Base-by-base conservation (phyloP, 2,888 invertebrate species). In the Aspidapion aeneum region DNA sequence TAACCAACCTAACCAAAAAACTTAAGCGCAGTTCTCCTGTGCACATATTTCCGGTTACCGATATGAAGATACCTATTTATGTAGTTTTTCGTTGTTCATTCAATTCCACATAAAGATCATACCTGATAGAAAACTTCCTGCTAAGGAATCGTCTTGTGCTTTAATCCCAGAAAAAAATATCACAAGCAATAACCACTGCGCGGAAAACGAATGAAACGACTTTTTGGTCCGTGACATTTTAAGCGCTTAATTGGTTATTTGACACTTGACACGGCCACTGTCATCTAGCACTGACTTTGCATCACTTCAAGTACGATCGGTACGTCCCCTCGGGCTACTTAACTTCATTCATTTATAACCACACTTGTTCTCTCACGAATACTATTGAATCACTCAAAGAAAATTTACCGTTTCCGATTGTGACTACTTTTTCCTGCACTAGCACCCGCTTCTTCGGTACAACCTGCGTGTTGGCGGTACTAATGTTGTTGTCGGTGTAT, bases 91-190 rank as follows among this genome's bases (percentile, higher is more conserved):
- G n/a, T n/a, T n/a, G n/a, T n/a, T n/a, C n/a, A n/a, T n/a, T n/a
- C n/a, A n/a, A n/a, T n/a, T n/a, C n/a, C n/a, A n/a, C n/a, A n/a
- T n/a, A n/a, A n/a, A 66, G 59, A 63, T 68, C 69, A 54, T 83
- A 92, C 92, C 92, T 80, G 92, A 91, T 62, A 93, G 82, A 79
- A 93, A 90, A 75, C 91, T 91, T 74, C 91, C 90, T 66, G 92
- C 90, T 75, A 93, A 83, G 58, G 91, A 91, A 72, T 92, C 93
- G 77, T 91, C 91, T 81, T 89, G 84, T 67, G 80, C 77, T 66
- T 71, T 69, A 68, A 75, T 77, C 71, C 73, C 73, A 63, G 70
- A 66, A 65, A 72, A 63, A 65, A 75, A 61, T 55, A 65, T 49
- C 21, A 60, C 48, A 49, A 67, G 57, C 52, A 66, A 62, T 48